Base-by-base conservation (phyloP, 2,888 invertebrate genomes). In the Cepaea hortensis region DNA sequence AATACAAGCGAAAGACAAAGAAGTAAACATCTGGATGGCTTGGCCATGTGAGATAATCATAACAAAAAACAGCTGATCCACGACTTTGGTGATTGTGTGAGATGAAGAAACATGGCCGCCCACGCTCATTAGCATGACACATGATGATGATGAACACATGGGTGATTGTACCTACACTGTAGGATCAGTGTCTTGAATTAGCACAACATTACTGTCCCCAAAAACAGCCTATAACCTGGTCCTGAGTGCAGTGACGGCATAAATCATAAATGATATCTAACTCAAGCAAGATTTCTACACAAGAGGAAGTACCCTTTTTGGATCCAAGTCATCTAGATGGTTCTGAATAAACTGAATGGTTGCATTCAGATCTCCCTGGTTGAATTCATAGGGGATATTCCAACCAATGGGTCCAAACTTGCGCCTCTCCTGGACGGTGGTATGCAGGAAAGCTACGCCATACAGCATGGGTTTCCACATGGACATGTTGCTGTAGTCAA, bases 371-470 rank as follows among this genome's bases (percentile, higher is more conserved):
- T 99, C 99, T 0, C 98, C 97, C 95, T 98, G 98, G 95, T 98
- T 98, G 94, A 99, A 99, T 95, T 99, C 98, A 92, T 99, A 99
- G 0, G 98, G 98, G 89, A 98, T 96, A 94, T 99, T 99, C 99
- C 99, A 99, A 13, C 98, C 98, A 20, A 99, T 96, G 0, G 98
- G 98, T 0, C 99, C 98, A 93, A 98, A 99, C 95, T 99, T 99
- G 90, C 98, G 95, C 89, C 98, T 95, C 94, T 99, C 99, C 95
- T 98, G 98, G 9, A 99, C 97, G 61, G 98, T 97, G 0, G 98
- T 98, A 92, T 99, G 98, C 65, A 99, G 95, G 95, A 99, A 99
- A 55, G 98, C 98, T 0, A 98, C 98, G 0, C 98, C 97, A 91
- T 98, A 99, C 23, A 99, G 95, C 86, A 98, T 95, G 0, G 98